These are phyloP conservation scores for Eira barbara DNA, from an alignment of 2,113 vertebrate species.

Conservation along the genomic window DNA sequence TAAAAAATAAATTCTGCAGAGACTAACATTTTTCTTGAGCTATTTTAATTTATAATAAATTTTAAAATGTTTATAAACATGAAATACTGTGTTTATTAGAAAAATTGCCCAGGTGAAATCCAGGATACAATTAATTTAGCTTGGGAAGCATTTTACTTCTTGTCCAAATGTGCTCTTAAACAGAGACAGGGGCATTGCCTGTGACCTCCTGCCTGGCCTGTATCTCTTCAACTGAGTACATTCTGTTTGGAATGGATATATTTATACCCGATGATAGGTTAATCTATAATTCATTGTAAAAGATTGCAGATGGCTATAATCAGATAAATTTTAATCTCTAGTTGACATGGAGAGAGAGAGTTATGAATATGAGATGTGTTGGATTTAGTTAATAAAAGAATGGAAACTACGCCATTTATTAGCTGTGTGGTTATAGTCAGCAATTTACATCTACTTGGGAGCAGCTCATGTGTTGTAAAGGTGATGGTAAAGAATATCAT, in stretches of 20 bases:
- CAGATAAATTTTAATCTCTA: background rate
- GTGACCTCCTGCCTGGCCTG: background rate
- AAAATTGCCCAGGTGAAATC: background rate
- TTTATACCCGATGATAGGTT: background rate
- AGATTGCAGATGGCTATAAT: background rate
- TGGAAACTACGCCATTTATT: background rate
- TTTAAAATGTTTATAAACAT: conserved; percentile 1
- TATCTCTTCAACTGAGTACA: background rate
- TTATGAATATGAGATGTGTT: background rate
- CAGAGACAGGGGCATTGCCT: background rate
- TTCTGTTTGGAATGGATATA: background rate
- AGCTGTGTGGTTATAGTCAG: background rate
- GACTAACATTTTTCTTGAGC: background rate
- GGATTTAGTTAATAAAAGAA: background rate
- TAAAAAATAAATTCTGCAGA: background rate
- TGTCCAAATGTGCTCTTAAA: background rate
- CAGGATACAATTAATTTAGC: background rate
- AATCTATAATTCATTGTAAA: background rate
- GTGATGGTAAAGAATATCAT: background rate
- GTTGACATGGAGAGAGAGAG: background rate
- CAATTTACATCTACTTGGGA: background rate
- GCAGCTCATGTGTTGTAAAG: background rate
- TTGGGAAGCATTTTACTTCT: background rate
- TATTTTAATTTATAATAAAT: background rate
- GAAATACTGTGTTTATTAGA: background rate